Evolutionary conservation across 2,888 invertebrate species (phyloP).

Genomic region (Melinaea menophilus): DNA sequence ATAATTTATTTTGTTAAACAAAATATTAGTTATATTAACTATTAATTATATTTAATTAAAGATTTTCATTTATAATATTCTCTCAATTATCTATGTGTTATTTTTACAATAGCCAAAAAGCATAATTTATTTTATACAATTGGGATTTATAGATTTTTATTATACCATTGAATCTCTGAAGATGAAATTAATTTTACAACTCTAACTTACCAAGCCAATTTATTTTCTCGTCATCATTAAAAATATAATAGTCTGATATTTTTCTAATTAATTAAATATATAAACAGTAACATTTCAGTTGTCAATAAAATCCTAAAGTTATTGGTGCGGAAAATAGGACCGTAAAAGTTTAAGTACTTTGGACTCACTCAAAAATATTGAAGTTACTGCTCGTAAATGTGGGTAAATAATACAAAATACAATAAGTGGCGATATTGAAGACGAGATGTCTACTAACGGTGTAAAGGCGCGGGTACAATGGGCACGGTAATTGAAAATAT

Average conservation of each 20-base stretch:
- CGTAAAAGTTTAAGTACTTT: slow-evolving; percentile 75
- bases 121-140: too few relatives aligned
- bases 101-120: too few relatives aligned
- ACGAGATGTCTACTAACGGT: slow-evolving; percentile 46
- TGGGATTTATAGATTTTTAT: too few relatives aligned
- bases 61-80: too few relatives aligned
- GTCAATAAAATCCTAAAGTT: slow-evolving; percentile 63
- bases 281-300: slow-evolving; percentile 50
- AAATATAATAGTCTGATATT: slow-evolving; percentile 10
- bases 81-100: too few relatives aligned
- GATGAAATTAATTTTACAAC: too few relatives aligned
- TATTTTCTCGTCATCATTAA: neutral
- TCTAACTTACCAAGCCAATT: neutral
- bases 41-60: too few relatives aligned
- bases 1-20: too few relatives aligned
- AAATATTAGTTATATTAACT: too few relatives aligned
- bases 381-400: slow-evolving; percentile 68
- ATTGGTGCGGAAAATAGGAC: slow-evolving; percentile 66
- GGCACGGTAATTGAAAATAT: neutral
- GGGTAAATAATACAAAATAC: slow-evolving; percentile 78
- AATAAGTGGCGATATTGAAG: slow-evolving; percentile 74
- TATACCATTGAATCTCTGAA: too few relatives aligned
- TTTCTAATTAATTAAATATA: slow-evolving; percentile 54
- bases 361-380: slow-evolving; percentile 74
- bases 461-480: slow-evolving; percentile 41